These are phyloP conservation scores for Urocyon cinereoargenteus DNA, from an alignment of 2,797 vertebrate genomes.

Conservation along the genomic window DNA sequence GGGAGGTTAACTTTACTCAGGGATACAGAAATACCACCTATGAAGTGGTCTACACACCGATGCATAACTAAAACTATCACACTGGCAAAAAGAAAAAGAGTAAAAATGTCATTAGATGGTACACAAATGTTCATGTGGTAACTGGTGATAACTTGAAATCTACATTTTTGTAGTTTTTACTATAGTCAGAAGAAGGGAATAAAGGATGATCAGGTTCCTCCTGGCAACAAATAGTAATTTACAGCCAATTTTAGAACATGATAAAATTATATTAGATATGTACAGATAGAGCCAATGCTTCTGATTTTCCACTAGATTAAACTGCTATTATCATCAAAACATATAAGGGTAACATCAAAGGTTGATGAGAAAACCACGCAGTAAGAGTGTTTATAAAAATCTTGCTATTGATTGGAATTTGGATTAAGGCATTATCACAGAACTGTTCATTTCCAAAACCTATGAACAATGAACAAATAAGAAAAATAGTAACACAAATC, in stretches of 20 bases:
- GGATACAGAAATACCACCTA: background rate
- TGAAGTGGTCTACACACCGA: background rate
- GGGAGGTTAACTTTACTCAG: background rate
- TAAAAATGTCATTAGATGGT: background rate
- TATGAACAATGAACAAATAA: background rate
- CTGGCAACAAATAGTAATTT: background rate
- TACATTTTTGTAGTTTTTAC: conserved; percentile 17
- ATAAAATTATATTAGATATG: background rate
- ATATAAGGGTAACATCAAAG: background rate
- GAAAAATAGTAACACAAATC: background rate
- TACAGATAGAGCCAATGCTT: background rate
- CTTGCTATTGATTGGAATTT: background rate
- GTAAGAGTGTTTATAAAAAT: background rate
- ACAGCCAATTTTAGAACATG: background rate
- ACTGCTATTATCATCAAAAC: background rate
- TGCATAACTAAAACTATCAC: background rate
- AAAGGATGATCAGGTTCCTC: background rate
- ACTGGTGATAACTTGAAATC: background rate
- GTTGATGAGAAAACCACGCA: background rate
- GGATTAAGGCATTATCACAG: background rate
- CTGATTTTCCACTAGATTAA: conserved; percentile 11
- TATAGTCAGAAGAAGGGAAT: background rate
- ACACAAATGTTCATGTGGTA: background rate
- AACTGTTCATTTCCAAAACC: background rate
- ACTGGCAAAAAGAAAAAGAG: background rate